Evolutionary conservation across 1,140 invertebrate species (phyloP).

Genomic region (Temnothorax nylanderi): DNA sequence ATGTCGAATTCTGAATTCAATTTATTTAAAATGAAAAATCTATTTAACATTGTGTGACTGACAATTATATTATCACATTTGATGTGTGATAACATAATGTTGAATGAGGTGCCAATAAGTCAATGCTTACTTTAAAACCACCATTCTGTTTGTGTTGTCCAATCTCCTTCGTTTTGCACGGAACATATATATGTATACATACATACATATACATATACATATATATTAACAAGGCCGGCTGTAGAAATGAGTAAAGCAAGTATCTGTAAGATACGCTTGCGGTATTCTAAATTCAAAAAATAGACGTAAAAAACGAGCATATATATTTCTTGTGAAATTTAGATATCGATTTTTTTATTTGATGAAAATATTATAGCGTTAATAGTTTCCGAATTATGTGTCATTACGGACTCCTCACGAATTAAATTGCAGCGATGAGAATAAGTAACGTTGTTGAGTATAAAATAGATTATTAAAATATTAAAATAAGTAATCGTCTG

Average conservation of each 20-base stretch:
- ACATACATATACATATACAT: background rate
- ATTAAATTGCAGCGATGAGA: background rate
- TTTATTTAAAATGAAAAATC: constrained; percentile 19
- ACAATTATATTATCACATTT: constrained; percentile 11
- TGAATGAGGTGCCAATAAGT: constrained; percentile 21
- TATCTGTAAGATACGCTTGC: background rate
- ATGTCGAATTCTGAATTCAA: background rate
- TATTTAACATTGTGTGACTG: background rate
- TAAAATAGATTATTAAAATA: background rate
- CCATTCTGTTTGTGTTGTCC: constrained; percentile 10
- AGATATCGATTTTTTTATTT: background rate
- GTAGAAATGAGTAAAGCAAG: background rate
- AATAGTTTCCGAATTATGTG: background rate
- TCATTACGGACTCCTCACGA: background rate
- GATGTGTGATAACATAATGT: constrained; percentile 1
- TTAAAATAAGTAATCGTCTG: background rate
- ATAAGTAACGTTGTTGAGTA: background rate
- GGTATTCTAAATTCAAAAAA: background rate
- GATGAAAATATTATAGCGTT: background rate
- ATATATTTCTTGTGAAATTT: constrained; percentile 20
- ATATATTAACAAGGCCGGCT: background rate
- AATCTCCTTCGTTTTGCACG: constrained; percentile 2
- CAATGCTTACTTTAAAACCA: background rate
- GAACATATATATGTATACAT: background rate
- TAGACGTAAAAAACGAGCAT: background rate